Evolutionary conservation across 2,888 invertebrate genomes (phyloP).

Genomic region (Herminia tarsipennalis): DNA sequence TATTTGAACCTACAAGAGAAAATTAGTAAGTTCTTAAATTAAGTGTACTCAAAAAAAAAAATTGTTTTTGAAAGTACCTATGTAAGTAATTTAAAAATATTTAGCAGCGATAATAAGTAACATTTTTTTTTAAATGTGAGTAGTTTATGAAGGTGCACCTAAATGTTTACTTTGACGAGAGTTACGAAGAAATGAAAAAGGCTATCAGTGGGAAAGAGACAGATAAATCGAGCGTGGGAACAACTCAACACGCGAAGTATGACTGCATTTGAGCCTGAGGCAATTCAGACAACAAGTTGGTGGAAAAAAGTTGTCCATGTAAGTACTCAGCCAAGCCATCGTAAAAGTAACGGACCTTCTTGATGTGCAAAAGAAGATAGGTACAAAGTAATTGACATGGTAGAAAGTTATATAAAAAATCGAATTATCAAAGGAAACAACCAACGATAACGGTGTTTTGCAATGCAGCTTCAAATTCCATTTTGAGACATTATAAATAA

Average conservation of each 20-base stretch:
- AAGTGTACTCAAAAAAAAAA: no score
- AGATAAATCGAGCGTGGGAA: conserved; percentile 68
- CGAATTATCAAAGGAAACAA: background rate
- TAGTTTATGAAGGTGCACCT: no score
- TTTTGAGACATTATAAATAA: no score
- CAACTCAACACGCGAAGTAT: conserved; percentile 49
- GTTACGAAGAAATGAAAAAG: conserved; percentile 38
- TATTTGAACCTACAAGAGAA: no score
- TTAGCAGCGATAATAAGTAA: no score
- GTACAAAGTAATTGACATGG: no score
- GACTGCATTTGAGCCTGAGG: conserved; percentile 57
- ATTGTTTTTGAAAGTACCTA: no score
- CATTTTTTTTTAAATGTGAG: no score
- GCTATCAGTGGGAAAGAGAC: conserved; percentile 41
- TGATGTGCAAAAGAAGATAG: conserved; percentile 27
- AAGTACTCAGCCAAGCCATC: conserved; percentile 51
- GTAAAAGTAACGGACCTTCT: conserved; percentile 52
- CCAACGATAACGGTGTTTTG: no score
- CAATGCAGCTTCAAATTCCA: no score
- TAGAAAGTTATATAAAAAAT: conserved; percentile 9
- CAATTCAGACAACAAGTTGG: conserved; percentile 57
- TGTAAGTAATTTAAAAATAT: no score
- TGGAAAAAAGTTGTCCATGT: conserved; percentile 56
- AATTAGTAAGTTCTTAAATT: no score
- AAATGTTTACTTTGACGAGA: conserved; percentile 32